These are phyloP conservation scores for Rallus crepitans DNA, from an alignment of 2,797 vertebrate genomes.

Conservation along the genomic window DNA sequence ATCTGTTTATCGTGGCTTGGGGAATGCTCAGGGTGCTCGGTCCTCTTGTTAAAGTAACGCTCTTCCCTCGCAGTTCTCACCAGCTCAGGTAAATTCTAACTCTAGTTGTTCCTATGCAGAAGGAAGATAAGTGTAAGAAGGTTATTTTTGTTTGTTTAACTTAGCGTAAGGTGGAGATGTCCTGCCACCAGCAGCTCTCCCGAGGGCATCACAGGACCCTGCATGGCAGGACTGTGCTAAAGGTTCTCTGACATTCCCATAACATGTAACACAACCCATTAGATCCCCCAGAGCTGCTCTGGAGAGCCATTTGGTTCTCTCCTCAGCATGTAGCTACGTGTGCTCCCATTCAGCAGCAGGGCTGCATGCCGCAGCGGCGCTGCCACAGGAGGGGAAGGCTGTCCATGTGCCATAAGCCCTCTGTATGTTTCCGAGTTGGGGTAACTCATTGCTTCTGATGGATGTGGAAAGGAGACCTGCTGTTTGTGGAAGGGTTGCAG, in stretches of 20 bases:
- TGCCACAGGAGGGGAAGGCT: not conserved
- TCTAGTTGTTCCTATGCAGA: not conserved
- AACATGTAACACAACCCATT: not conserved
- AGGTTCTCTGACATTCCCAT: not conserved
- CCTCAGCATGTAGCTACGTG: not conserved
- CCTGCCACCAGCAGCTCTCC: not conserved
- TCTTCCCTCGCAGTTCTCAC: not conserved
- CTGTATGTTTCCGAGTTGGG: not conserved
- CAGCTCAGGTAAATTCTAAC: not conserved
- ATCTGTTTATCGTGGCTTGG: not conserved
- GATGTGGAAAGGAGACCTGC: not conserved
- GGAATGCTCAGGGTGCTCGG: not conserved
- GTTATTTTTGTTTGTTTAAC: not conserved
- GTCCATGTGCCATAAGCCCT: not conserved
- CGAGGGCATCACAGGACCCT: not conserved
- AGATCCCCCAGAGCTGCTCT: not conserved
- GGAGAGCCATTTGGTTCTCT: not conserved
- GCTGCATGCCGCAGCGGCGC: not conserved
- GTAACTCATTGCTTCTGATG: not conserved
- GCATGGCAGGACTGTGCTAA: rapidly evolving
- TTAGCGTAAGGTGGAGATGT: not conserved
- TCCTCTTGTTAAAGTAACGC: not conserved
- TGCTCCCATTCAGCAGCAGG: not conserved
- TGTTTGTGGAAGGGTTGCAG: not conserved
- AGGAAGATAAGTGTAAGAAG: not conserved